Evolutionary conservation across 2,113 vertebrate species (phyloP).

Genomic region (Azemiops feae): DNA sequence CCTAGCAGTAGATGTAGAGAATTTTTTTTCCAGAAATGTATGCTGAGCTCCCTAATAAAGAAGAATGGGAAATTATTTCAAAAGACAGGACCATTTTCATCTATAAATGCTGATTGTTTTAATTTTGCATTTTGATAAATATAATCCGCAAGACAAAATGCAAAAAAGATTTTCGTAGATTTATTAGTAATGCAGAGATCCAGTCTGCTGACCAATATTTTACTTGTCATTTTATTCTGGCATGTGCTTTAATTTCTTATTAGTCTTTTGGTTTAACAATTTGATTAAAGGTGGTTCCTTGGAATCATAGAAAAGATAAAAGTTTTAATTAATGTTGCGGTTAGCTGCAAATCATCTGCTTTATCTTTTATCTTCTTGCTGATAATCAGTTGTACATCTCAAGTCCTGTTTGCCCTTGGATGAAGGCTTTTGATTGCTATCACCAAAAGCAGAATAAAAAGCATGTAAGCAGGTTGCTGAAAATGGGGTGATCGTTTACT

Average conservation of each 20-base stretch:
- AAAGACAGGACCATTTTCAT: constrained; percentile 44
- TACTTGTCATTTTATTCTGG: constrained; percentile 32
- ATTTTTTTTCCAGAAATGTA: constrained; percentile 10
- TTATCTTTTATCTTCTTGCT: neutral
- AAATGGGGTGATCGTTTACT: neutral
- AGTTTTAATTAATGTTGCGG: neutral
- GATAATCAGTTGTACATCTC: neutral
- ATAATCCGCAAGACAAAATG: constrained; percentile 13
- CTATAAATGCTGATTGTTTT: constrained; percentile 31
- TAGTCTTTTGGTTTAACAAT: constrained; percentile 37
- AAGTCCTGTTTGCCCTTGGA: neutral
- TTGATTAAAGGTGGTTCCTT: constrained; percentile 14
- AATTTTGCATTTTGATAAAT: constrained; percentile 46
- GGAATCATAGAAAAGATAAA: neutral
- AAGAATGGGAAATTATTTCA: constrained; percentile 55
- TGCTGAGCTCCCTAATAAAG: constrained; percentile 47
- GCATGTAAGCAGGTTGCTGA: neutral
- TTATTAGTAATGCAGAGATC: constrained; percentile 41
- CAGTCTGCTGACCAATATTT: constrained; percentile 24
- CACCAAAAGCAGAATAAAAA: neutral
- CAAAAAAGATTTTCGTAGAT: constrained; percentile 41
- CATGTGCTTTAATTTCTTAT: constrained; percentile 27
- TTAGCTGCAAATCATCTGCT: neutral
- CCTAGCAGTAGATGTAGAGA: neutral
- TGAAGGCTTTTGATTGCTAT: neutral